Conservation (phyloP, 2,797 vertebrate genomes). For the Chaenodraco wilsoni region DNA sequence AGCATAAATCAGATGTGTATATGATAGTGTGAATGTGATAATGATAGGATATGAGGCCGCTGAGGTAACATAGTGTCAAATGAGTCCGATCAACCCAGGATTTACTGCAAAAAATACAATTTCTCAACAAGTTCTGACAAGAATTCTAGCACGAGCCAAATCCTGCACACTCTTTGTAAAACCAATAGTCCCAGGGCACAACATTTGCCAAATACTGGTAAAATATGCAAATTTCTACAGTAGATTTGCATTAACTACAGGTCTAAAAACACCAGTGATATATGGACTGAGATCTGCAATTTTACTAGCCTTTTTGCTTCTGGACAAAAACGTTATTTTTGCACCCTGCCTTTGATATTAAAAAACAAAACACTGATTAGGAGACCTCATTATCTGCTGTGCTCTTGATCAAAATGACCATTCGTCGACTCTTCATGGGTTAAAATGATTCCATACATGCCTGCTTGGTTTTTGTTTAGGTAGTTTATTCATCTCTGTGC, state of each 20-base stretch:
- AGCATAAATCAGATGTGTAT: slow-evolving; percentile 36
- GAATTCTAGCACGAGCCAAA: slow-evolving; percentile 25
- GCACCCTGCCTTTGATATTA: neutral
- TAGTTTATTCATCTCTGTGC: slow-evolving; percentile 13
- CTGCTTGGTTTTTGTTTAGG: neutral
- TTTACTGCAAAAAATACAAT: slow-evolving; percentile 26
- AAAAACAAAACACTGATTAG: slow-evolving; percentile 2
- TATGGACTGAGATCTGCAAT: too few species aligned
- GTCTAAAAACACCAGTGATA: too few species aligned
- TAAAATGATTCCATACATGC: neutral
- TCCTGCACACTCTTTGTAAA: too few species aligned
- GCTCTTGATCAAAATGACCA: neutral
- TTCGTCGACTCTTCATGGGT: neutral
- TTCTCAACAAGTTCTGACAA: slow-evolving; percentile 12
- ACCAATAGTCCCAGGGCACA: too few species aligned
- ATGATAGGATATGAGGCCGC: slow-evolving; percentile 1
- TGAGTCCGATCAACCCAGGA: slow-evolving; percentile 13
- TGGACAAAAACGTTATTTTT: too few species aligned
- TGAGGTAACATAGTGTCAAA: neutral
- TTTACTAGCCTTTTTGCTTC: too few species aligned
- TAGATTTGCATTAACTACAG: too few species aligned
- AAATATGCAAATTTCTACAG: too few species aligned
- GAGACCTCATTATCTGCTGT: neutral
- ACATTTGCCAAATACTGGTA: too few species aligned
- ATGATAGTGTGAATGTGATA: slow-evolving; percentile 11